A percentile compares a stretch with the other conserved stretches of the same genome.
Evolutionary conservation across 2,113 vertebrate species (phyloP).

Genomic region (Strigops habroptila): DNA sequence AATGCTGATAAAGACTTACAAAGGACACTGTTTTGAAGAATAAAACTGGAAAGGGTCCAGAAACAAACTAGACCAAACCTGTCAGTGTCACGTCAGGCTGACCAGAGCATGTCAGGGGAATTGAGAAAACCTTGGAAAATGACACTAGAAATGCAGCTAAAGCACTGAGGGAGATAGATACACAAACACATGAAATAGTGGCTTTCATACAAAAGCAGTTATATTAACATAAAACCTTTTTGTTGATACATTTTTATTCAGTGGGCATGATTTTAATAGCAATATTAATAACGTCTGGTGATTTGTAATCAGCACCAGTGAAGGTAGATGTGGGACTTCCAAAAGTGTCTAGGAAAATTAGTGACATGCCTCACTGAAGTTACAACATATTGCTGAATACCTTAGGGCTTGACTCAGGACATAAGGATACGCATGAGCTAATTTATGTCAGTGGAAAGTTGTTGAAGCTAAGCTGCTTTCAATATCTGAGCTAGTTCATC

Average conservation of each 20-base stretch:
- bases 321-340: neutral
- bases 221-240: neutral
- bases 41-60: neutral
- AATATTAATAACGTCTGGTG: neutral
- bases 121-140: neutral
- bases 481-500: neutral
- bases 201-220: neutral
- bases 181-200: neutral
- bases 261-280: neutral
- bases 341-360: neutral
- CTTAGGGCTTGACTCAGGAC: neutral
- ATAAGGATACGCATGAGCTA: neutral
- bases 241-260: neutral
- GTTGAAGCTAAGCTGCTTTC: neutral
- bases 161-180: neutral
- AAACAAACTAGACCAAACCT: neutral
- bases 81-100: neutral
- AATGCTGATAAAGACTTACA: neutral
- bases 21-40: neutral
- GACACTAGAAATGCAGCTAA: neutral
- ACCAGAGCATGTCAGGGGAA: neutral
- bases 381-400: neutral
- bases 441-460: neutral
- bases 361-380: neutral
- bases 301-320: neutral